Base-by-base conservation (phyloP, 2,888 invertebrate species). In the Acrocyrtus sp. region DNA sequence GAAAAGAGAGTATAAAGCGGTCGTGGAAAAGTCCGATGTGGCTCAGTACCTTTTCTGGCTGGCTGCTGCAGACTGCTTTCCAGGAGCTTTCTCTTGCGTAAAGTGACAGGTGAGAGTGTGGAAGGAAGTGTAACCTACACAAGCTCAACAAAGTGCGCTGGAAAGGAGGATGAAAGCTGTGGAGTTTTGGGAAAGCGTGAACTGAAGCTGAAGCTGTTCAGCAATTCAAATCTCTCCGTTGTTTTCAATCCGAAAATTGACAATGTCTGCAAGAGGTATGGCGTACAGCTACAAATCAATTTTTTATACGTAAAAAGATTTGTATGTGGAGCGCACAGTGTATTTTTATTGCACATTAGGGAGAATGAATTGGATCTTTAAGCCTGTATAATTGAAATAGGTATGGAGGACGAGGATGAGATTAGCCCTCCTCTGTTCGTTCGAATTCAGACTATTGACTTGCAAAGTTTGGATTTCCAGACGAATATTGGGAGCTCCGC, bases 391-490 rank as follows among this genome's bases (percentile, higher is more conserved):
- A 53, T 53, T 43, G 41, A 51, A 17, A 17, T 4, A 5, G 19
- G 43, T 1, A 48, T 51, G 21, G 58, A 67, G 50, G 66, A 57
- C 10, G 66, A 58, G 19, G 66, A 65, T 29, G 66, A 66, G 48
- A 57, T 72, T 21, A 53, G 56, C 22, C 72, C 76, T 29, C 79
- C 80, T 1, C 60, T 80, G 10, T 60, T 79, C 1, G 80, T 80
- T 27, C 70, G 74, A 8, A 77, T 80, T 57, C 80, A 80, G 51
- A 77, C 75, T 8, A 70, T 79, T 48, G 78, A 80, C 47, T 66
- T 78, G 10, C 68, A 77, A 24, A 66, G 34, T 17, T 60, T 80
- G 65, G 80, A 80, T 51, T 78, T 80, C 22, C 75, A 77, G 45
- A 63, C 68, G 19, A 57, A 61, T 43, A 54, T 62, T 24, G 45